Evolutionary conservation across 1,140 invertebrate genomes (phyloP).

Genomic region (Pseudomyrmex dendroicus): DNA sequence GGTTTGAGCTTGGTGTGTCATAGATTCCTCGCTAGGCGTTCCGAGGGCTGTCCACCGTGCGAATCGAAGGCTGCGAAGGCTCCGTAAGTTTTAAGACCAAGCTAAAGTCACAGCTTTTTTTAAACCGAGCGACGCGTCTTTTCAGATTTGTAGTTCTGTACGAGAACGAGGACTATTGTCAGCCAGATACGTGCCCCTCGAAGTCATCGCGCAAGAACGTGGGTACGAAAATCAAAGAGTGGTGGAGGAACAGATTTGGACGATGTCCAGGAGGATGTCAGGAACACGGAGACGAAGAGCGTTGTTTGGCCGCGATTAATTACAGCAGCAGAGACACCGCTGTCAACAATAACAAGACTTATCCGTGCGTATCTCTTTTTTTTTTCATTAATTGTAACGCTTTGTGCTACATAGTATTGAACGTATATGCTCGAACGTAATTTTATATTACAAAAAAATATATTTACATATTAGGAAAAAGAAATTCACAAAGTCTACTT

Average conservation of each 20-base stretch:
- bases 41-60: constrained; percentile 65
- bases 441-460: background rate
- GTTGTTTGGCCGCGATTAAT: constrained; percentile 70
- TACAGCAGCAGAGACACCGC: constrained; percentile 72
- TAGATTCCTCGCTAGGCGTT: constrained; percentile 67
- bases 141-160: constrained; percentile 74
- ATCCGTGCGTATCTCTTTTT: constrained; percentile 61
- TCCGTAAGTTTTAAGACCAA: constrained; percentile 58
- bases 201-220: constrained; percentile 36
- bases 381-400: too few species aligned
- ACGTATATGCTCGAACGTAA: background rate
- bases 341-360: constrained; percentile 58
- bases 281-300: constrained; percentile 68
- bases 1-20: constrained; percentile 74
- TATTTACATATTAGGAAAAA: constrained; percentile 53
- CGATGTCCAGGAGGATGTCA: constrained; percentile 61
- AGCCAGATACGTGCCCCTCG: constrained; percentile 57
- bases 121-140: background rate
- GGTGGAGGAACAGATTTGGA: constrained; percentile 70
- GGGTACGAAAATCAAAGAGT: constrained; percentile 61
- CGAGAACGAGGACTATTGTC: constrained; percentile 73
- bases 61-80: constrained; percentile 55
- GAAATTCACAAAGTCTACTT: constrained; percentile 66
- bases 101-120: background rate
- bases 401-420: background rate